These are phyloP conservation scores for Lamellibrachia luymesi DNA, from an alignment of 1,140 invertebrate genomes.

Conservation along the genomic window DNA sequence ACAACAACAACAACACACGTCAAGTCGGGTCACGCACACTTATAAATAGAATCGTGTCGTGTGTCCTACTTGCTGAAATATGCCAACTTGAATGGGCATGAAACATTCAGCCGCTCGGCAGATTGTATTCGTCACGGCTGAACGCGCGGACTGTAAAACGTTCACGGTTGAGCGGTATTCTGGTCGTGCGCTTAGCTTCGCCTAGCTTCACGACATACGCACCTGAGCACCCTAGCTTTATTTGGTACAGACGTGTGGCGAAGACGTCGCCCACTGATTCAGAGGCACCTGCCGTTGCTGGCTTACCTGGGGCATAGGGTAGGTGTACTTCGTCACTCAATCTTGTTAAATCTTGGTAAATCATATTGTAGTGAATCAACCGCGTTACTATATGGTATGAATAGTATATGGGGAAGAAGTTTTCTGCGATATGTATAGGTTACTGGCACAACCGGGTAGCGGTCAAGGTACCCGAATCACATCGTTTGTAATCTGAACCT, in stretches of 20 bases:
- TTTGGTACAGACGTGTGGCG: not conserved
- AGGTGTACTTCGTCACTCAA: not conserved
- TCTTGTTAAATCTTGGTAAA: not conserved
- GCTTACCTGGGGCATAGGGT: not conserved
- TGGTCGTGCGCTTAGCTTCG: not conserved
- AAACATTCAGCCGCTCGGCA: not conserved
- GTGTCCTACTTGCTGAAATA: not conserved
- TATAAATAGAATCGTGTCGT: no score
- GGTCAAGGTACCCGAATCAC: no score
- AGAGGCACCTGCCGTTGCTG: not conserved
- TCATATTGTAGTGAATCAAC: no score
- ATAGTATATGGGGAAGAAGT: no score
- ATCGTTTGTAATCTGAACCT: no score
- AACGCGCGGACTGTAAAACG: not conserved
- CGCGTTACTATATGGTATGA: no score
- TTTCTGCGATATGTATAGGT: no score
- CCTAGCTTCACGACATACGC: no score
- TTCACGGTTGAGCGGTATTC: not conserved
- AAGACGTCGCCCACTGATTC: not conserved
- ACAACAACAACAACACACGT: no score
- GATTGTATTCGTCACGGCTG: not conserved
- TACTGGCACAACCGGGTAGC: no score
- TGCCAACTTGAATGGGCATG: not conserved
- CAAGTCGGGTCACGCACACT: no score
- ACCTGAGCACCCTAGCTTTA: not conserved